A percentile compares a stretch with the other conserved stretches of the same genome.
Evolutionary conservation across 2,113 vertebrate genomes (phyloP).

Genomic region (Pteronura brasiliensis): DNA sequence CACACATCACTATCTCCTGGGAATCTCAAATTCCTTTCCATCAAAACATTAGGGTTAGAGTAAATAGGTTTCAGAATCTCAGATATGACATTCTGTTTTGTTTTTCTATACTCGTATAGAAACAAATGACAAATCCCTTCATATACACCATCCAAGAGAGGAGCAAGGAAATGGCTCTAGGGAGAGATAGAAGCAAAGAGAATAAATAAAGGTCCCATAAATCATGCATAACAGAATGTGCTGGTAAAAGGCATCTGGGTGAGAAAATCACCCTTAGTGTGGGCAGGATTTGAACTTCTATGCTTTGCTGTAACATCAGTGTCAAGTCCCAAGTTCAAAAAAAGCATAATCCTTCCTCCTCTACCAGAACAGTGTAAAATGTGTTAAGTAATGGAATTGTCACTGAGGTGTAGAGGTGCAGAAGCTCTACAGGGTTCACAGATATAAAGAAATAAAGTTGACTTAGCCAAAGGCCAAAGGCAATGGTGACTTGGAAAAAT

Average conservation of each 20-base stretch:
- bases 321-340: neutral
- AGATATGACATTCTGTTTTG: neutral
- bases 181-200: neutral
- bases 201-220: neutral
- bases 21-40: slow-evolving; percentile 1
- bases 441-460: neutral
- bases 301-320: neutral
- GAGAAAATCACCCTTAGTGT: neutral
- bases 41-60: neutral
- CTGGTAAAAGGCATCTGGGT: neutral
- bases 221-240: neutral
- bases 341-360: neutral
- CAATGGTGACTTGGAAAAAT: neutral
- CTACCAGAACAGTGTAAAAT: neutral
- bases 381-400: neutral
- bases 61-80: neutral
- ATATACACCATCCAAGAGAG: neutral
- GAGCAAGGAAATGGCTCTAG: neutral
- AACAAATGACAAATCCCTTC: neutral
- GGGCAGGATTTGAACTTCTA: neutral
- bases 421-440: neutral
- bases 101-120: neutral
- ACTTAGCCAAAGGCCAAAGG: neutral
- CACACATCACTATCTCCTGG: neutral
- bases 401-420: neutral